A percentile compares a stretch with the other conserved stretches of the same genome.
phyloP scores from a whole-genome alignment of 2,888 invertebrate species.

The Drosophila mayaguana region DNA sequence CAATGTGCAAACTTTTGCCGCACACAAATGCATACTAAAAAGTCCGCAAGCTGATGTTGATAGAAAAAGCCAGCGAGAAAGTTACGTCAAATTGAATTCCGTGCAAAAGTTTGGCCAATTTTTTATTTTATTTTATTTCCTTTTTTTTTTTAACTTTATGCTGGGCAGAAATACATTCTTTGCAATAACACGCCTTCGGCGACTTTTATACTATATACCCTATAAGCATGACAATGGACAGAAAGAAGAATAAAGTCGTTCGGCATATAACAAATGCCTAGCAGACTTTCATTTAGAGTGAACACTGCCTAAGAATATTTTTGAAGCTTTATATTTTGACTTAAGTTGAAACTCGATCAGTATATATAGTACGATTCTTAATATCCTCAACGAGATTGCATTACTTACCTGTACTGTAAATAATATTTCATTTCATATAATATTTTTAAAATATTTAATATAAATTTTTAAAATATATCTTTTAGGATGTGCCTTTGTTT shows the following conservation, averaged over 20 bases:
- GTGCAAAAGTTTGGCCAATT: slow-evolving; percentile 57
- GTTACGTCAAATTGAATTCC: slow-evolving; percentile 74
- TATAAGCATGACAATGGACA: slow-evolving; percentile 2
- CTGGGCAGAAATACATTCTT: slow-evolving; percentile 21
- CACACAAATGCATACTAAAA: slow-evolving; percentile 70
- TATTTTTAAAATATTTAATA: too few species aligned
- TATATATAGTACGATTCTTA: too few species aligned
- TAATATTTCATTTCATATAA: too few species aligned
- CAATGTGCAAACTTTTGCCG: slow-evolving; percentile 67
- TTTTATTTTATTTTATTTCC: not conserved
- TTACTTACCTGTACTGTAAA: too few species aligned
- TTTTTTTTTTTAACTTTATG: slow-evolving; percentile 23
- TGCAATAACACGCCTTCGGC: slow-evolving; percentile 13
- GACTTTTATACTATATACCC: slow-evolving; percentile 22
- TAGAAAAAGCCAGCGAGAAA: slow-evolving; percentile 54
- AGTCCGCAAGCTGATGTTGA: slow-evolving; percentile 63
- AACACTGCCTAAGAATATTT: too few species aligned
- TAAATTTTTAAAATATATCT: too few species aligned
- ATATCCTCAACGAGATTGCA: too few species aligned
- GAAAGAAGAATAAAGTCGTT: not conserved
- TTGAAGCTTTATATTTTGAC: too few species aligned
- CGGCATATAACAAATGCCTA: not conserved
- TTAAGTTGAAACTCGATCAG: too few species aligned
- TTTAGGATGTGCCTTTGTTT: not conserved
- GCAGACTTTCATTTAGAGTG: not conserved